Evolutionary conservation across 1,140 invertebrate species (phyloP).

Genomic region (Anastrepha obliqua): DNA sequence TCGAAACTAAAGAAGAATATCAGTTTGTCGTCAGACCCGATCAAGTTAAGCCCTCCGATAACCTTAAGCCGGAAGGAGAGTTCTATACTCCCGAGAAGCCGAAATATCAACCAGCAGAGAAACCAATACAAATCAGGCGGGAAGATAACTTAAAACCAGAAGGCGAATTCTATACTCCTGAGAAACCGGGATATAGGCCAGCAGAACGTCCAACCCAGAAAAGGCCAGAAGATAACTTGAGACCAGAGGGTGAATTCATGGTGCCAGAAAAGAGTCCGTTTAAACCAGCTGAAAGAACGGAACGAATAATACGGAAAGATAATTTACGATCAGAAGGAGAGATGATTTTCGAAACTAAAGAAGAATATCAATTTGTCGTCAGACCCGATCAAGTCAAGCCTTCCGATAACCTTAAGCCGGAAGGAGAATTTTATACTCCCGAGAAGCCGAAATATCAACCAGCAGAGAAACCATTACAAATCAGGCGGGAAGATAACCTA

Average conservation of each 20-base stretch:
- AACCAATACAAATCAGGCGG: constrained; percentile 70
- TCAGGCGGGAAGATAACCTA: constrained; percentile 75
- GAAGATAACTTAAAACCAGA: constrained; percentile 75
- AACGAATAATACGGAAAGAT: constrained; percentile 75
- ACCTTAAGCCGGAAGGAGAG: constrained; percentile 77
- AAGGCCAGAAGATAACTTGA: constrained; percentile 76
- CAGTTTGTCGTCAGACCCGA: constrained; percentile 76
- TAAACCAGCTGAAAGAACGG: constrained; percentile 74
- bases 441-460: constrained; percentile 75
- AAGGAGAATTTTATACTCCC: constrained; percentile 76
- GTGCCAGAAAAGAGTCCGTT: constrained; percentile 74
- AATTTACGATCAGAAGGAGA: constrained; percentile 79
- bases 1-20: constrained; percentile 75
- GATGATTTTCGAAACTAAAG: constrained; percentile 76
- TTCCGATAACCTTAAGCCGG: constrained; percentile 77
- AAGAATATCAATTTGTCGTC: constrained; percentile 74
- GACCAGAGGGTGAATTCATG: constrained; percentile 78
- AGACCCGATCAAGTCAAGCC: constrained; percentile 74
- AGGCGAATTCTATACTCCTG: constrained; percentile 76
- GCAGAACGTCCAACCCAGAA: constrained; percentile 65
- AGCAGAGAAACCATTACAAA: constrained; percentile 75
- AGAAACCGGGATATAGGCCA: constrained; percentile 62
- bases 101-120: constrained; percentile 67
- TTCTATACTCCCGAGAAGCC: constrained; percentile 77
- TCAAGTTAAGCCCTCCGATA: constrained; percentile 78